Evolutionary conservation across 1,140 invertebrate genomes (phyloP), one percentile per base, ranked within the genome.

Genomic region (Aleiodes sp.): DNA sequence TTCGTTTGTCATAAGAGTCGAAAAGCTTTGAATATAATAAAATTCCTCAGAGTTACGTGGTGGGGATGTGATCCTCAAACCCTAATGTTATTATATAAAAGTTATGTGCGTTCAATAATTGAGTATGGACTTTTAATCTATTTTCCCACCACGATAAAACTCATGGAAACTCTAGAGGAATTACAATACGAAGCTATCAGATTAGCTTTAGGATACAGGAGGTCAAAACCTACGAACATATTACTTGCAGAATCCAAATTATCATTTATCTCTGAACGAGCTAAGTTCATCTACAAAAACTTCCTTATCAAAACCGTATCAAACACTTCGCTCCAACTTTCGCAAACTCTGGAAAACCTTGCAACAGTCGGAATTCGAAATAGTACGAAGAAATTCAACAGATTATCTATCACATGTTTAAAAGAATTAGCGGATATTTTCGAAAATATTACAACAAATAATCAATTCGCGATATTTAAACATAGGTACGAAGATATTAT

Each of bases 1-100:
- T 0, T 16, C 4, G 26, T 65, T 1, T 4, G 21, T 10, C 12
- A 2, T 2, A 63, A 43, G 29, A 52, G 12, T 9, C 3, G 4
- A 8, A 46, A 10, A 52, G 56, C 46, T 1, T 35, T 65, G 16
- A 72, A 72, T 37, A 60, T 72, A 8, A 52, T 71, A 1, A 66
- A 63, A 21, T 64, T 57, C 41, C 37, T 56, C 19, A 46, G 70
- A 3, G 63, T 64, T 2, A 69, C 59, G 2, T 68, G 66, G 57
- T 72, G 70, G 62, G 62, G 66, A 10, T 33, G 61, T 39, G 29
- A 72, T n/a, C 70, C 66, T 12, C 3, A 26, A 1, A 72, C 66
- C 4, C 37, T 72, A 1, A 35, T 69, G 0, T 52, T 26, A 2
- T 37, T 72, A 9, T 66, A 61, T 21, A 69, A 72, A 12, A 69